phyloP scores from a whole-genome alignment of 2,113 vertebrate genomes.

The Trichomycterus rosablanca region DNA sequence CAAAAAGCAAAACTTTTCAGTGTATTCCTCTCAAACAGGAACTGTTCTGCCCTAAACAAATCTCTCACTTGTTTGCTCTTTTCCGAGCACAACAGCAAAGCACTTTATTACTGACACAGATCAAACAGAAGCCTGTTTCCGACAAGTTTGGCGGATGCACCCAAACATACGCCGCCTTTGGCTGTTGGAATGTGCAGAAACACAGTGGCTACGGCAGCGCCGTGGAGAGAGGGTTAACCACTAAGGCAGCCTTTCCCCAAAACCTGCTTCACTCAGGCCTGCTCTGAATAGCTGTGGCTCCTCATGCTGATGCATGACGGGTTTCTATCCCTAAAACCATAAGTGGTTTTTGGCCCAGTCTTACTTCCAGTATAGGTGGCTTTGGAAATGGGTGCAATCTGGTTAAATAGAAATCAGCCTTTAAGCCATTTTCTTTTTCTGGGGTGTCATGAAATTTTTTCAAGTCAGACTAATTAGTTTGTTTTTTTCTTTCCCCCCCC shows the following conservation, averaged over 20 bases:
- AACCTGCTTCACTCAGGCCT: slow-evolving; percentile 34
- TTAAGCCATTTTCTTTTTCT: slow-evolving; percentile 10
- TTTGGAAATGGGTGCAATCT: not conserved
- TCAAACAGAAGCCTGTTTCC: slow-evolving; percentile 58
- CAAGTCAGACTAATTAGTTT: too few relatives aligned
- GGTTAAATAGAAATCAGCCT: slow-evolving; percentile 14
- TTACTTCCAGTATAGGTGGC: slow-evolving; percentile 6
- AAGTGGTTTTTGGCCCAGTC: slow-evolving; percentile 16
- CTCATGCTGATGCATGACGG: slow-evolving; percentile 31
- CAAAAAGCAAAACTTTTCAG: slow-evolving; percentile 12
- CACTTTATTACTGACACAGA: slow-evolving; percentile 60
- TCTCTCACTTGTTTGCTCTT: slow-evolving; percentile 65
- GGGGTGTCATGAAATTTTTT: slow-evolving; percentile 8
- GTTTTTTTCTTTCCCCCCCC: too few relatives aligned
- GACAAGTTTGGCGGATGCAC: slow-evolving; percentile 46
- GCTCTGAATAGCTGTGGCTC: slow-evolving; percentile 62
- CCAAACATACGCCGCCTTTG: slow-evolving; percentile 54
- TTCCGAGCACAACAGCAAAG: slow-evolving; percentile 48
- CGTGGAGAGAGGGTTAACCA: slow-evolving; percentile 26
- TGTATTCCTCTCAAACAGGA: slow-evolving; percentile 53
- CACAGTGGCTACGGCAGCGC: slow-evolving; percentile 23
- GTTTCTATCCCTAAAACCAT: slow-evolving; percentile 47
- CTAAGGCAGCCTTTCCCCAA: slow-evolving; percentile 52
- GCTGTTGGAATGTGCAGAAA: slow-evolving; percentile 55
- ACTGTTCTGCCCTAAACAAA: slow-evolving; percentile 62